Evolutionary conservation across 1,140 invertebrate genomes (phyloP).

Genomic region (Mizuhopecten yessoensis): DNA sequence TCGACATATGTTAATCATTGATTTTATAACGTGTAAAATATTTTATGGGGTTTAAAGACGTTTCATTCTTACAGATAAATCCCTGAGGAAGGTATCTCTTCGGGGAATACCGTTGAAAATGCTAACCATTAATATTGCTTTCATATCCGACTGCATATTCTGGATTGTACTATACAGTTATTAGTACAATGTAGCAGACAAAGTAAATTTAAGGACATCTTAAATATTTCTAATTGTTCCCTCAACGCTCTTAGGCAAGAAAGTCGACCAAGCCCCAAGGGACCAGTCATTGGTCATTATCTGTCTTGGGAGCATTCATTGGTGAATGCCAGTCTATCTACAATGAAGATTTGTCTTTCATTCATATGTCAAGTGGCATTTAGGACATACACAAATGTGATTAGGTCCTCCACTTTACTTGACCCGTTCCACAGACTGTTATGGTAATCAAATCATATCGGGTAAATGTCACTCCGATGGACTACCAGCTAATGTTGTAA

Average conservation of each 20-base stretch:
- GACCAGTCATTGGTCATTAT: background rate
- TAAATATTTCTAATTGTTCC: background rate
- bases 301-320: background rate
- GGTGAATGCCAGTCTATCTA: constrained; percentile 5
- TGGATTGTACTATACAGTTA: background rate
- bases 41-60: no score
- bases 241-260: background rate
- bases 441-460: background rate
- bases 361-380: constrained; percentile 27
- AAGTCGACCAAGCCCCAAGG: background rate
- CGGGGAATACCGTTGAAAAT: no score
- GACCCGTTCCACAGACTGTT: background rate
- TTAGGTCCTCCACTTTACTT: background rate
- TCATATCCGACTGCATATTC: background rate
- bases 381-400: background rate
- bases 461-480: background rate
- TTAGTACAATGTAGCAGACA: background rate
- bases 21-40: no score
- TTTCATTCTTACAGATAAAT: no score
- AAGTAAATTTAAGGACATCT: background rate
- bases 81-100: no score
- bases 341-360: background rate
- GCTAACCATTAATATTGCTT: no score
- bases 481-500: background rate
- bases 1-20: no score